phyloP scores from a whole-genome alignment of 2,113 vertebrate species.

The Lutjanus erythropterus region DNA sequence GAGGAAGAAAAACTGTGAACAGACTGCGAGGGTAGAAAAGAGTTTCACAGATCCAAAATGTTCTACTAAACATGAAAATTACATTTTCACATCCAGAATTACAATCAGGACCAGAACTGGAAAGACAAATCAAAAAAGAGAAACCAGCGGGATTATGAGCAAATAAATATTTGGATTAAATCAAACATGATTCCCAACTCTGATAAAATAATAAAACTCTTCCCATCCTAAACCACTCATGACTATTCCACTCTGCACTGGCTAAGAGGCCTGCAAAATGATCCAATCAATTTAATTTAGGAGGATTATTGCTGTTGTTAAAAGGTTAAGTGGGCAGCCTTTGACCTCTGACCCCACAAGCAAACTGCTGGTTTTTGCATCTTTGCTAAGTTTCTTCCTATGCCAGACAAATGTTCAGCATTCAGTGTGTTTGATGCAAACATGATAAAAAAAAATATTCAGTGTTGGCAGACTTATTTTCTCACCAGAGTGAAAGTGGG shows the following conservation, averaged over 20 bases:
- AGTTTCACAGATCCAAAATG: slow-evolving; percentile 17
- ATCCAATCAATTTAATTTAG: slow-evolving; percentile 2
- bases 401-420: background rate
- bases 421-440: background rate
- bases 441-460: background rate
- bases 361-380: slow-evolving; percentile 16
- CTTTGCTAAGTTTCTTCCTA: background rate
- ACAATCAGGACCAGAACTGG: slow-evolving; percentile 2
- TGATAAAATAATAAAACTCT: background rate
- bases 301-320: slow-evolving; percentile 8
- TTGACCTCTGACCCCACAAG: slow-evolving; percentile 47
- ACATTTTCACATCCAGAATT: slow-evolving; percentile 5
- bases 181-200: background rate
- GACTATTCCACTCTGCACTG: no score
- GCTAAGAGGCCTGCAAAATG: background rate
- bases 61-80: background rate
- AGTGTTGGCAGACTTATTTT: background rate
- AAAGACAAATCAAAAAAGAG: background rate
- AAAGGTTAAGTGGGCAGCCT: slow-evolving; percentile 17
- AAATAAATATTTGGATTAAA: background rate
- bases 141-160: background rate
- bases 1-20: background rate
- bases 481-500: background rate
- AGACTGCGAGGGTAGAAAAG: background rate
- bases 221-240: background rate